These are phyloP conservation scores for Dicaeum eximium DNA, from an alignment of 2,113 vertebrate species.

Conservation along the genomic window DNA sequence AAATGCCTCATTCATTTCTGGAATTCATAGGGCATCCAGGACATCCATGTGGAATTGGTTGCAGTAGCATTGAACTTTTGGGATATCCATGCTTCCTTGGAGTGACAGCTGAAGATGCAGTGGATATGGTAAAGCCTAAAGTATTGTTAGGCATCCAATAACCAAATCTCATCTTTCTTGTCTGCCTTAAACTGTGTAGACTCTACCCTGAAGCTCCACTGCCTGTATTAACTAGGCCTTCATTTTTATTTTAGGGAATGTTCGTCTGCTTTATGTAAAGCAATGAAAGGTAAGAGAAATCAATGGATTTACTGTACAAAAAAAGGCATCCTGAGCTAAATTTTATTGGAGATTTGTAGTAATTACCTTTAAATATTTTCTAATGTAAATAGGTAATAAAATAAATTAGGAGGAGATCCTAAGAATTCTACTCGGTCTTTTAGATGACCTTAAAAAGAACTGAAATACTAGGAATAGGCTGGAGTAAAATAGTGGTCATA, in stretches of 20 bases:
- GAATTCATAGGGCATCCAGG: neutral
- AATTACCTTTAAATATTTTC: neutral
- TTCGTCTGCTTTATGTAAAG: neutral
- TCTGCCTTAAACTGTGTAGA: neutral
- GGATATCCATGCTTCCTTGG: neutral
- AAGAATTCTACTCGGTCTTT: neutral
- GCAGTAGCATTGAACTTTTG: neutral
- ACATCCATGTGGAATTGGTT: neutral
- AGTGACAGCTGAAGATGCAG: neutral
- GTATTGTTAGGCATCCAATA: neutral
- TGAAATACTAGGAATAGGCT: neutral
- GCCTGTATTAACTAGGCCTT: neutral
- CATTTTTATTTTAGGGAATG: neutral
- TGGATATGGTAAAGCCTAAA: neutral
- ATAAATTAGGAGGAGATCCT: neutral
- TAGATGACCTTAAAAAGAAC: neutral
- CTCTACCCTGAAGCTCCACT: neutral
- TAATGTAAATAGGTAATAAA: neutral
- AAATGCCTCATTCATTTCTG: neutral
- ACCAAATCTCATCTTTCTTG: neutral
- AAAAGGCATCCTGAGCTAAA: neutral
- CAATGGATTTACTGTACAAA: neutral
- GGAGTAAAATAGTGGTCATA: neutral
- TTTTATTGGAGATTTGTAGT: neutral
- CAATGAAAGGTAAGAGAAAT: neutral